Evolutionary conservation across 2,888 invertebrate species (phyloP).

Genomic region (Nymphalis c-album): DNA sequence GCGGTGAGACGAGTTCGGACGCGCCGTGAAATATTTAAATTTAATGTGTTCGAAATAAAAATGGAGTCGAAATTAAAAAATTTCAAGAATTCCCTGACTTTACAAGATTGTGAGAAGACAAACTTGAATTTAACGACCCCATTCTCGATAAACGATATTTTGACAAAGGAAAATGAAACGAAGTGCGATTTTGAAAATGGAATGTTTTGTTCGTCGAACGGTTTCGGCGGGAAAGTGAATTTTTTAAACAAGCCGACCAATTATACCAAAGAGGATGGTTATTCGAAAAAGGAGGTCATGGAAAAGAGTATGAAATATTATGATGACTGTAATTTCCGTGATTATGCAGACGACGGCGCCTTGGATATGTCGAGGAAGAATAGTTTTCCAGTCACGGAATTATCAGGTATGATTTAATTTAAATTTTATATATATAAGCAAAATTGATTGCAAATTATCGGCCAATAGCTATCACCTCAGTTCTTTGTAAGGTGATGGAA

Average conservation of each 20-base stretch:
- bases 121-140: conserved; percentile 81
- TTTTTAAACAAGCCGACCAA: conserved; percentile 56
- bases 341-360: conserved; percentile 68
- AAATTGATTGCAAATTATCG: too few species aligned
- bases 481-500: too few species aligned
- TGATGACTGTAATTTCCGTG: conserved; percentile 67
- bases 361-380: conserved; percentile 78
- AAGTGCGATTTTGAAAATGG: conserved; percentile 73
- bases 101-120: conserved; percentile 72
- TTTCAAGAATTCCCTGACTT: conserved; percentile 59
- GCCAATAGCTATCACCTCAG: too few species aligned
- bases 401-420: conserved; percentile 57
- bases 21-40: conserved; percentile 56
- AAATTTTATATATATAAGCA: not conserved
- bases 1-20: conserved; percentile 66
- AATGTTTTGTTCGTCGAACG: conserved; percentile 49
- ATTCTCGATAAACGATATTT: conserved; percentile 87
- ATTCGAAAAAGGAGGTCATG: conserved; percentile 64
- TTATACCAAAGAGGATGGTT: conserved; percentile 53
- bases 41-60: conserved; percentile 56
- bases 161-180: conserved; percentile 80
- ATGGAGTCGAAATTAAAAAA: conserved; percentile 74
- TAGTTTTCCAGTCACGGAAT: conserved; percentile 71
- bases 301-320: conserved; percentile 71
- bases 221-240: conserved; percentile 69